phyloP scores from a whole-genome alignment of 2,113 vertebrate species.

The Tachysurus vachellii region DNA sequence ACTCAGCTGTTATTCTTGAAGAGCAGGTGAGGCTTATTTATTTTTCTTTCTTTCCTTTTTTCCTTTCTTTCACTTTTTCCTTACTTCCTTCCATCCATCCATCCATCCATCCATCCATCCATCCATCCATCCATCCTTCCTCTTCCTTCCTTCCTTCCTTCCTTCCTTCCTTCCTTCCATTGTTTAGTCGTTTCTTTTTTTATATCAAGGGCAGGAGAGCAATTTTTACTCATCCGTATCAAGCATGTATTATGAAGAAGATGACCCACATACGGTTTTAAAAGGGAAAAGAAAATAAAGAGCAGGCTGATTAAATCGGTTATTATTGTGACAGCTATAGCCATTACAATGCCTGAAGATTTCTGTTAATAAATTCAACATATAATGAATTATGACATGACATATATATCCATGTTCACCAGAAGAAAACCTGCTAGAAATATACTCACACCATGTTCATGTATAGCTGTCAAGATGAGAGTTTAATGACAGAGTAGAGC shows the following conservation, averaged over 20 bases:
- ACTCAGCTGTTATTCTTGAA: background rate
- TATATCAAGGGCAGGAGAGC: background rate
- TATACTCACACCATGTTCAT: too few relatives aligned
- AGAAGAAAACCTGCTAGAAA: too few relatives aligned
- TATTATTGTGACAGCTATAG: too few relatives aligned
- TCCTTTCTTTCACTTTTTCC: background rate
- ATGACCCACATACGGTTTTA: background rate
- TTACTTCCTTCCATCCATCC: too few relatives aligned
- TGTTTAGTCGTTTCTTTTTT: background rate
- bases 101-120: too few relatives aligned
- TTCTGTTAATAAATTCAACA: too few relatives aligned
- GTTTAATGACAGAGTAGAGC: too few relatives aligned
- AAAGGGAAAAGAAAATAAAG: background rate
- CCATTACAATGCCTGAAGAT: background rate
- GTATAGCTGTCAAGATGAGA: too few relatives aligned
- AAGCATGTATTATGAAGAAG: background rate
- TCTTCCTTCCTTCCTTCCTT: background rate
- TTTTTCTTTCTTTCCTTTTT: background rate
- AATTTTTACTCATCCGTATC: background rate
- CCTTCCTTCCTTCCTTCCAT: background rate
- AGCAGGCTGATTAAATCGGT: background rate
- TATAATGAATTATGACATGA: too few relatives aligned
- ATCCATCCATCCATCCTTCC: background rate
- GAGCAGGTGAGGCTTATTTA: background rate
- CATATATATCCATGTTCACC: too few relatives aligned